These are phyloP conservation scores for Diaperis boleti DNA, from an alignment of 2,888 invertebrate genomes.

Conservation along the genomic window DNA sequence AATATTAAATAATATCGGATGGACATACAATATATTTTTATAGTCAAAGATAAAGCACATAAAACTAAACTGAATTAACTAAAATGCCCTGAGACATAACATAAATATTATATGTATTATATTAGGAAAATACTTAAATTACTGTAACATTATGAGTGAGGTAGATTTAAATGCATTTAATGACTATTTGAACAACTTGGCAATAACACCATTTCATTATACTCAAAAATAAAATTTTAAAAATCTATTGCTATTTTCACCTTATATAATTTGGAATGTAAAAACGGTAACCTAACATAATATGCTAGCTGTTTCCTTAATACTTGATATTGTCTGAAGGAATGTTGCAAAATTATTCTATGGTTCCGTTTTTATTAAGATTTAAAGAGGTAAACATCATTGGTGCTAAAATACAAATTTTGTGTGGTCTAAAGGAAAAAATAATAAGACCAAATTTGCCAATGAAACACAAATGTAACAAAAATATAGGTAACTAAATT, in stretches of 20 bases:
- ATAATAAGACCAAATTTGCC: conserved; percentile 5
- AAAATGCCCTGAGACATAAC: conserved; percentile 62
- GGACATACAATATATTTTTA: conserved; percentile 48
- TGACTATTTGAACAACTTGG: conserved; percentile 57
- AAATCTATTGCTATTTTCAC: conserved; percentile 31
- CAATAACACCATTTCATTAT: conserved; percentile 16
- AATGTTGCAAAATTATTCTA: conserved; percentile 31
- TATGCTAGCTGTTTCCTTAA: conserved; percentile 18
- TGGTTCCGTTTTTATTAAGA: not conserved
- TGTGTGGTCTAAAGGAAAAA: too few species aligned
- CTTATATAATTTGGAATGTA: conserved; percentile 40
- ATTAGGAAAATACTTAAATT: conserved; percentile 57
- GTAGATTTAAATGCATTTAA: conserved; percentile 58
- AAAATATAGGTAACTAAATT: conserved; percentile 41
- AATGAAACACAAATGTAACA: conserved; percentile 23
- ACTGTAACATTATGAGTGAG: conserved; percentile 54
- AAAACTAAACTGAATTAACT: conserved; percentile 42
- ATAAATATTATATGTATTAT: conserved; percentile 56
- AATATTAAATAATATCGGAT: conserved; percentile 48
- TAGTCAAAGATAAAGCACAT: conserved; percentile 45
- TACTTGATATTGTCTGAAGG: conserved; percentile 36
- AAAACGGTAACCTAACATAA: conserved; percentile 28
- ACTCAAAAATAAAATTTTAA: conserved; percentile 11
- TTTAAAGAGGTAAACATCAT: not conserved
- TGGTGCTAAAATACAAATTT: too few species aligned